Conservation (phyloP, 2,888 invertebrate species). For the Trissoscelio sp. region DNA sequence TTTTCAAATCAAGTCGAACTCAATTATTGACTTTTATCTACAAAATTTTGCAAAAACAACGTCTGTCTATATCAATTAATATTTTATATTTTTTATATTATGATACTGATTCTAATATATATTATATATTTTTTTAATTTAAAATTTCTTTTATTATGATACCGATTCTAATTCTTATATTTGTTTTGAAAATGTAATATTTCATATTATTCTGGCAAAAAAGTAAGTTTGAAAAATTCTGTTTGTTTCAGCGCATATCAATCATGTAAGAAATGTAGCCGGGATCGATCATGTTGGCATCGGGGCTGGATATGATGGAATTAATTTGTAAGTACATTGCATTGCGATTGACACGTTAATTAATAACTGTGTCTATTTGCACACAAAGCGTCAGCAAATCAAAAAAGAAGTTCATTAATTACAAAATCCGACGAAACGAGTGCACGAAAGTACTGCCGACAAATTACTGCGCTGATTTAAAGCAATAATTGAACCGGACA, state of each 20-base stretch:
- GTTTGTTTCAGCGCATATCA: constrained; percentile 91
- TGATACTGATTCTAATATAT: too few species aligned
- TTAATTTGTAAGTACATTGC: constrained; percentile 91
- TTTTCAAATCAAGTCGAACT: too few species aligned
- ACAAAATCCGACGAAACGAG: neutral
- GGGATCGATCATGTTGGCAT: constrained; percentile 95
- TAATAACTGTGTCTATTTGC: constrained; percentile 14
- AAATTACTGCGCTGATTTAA: neutral
- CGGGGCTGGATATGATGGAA: constrained; percentile 95
- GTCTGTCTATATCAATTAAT: too few species aligned
- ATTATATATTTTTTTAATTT: too few species aligned
- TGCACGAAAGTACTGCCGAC: neutral
- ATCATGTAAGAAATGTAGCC: constrained; percentile 93
- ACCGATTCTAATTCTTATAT: too few species aligned
- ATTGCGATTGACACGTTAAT: constrained; percentile 40
- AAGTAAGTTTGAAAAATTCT: constrained; percentile 2
- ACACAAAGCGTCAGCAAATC: neutral
- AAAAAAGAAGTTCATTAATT: constrained; percentile 10
- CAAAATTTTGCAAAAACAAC: too few species aligned
- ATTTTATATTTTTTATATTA: too few species aligned
- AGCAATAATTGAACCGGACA: neutral
- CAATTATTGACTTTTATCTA: too few species aligned
- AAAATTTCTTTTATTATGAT: too few species aligned
- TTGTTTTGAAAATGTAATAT: too few species aligned
- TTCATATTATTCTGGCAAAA: too few species aligned